Percentiles rank a stretch among this genome's conserved stretches.
Evolutionary conservation across 2,797 vertebrate genomes (phyloP).

Genomic region (Euphonia xanthogaster): DNA sequence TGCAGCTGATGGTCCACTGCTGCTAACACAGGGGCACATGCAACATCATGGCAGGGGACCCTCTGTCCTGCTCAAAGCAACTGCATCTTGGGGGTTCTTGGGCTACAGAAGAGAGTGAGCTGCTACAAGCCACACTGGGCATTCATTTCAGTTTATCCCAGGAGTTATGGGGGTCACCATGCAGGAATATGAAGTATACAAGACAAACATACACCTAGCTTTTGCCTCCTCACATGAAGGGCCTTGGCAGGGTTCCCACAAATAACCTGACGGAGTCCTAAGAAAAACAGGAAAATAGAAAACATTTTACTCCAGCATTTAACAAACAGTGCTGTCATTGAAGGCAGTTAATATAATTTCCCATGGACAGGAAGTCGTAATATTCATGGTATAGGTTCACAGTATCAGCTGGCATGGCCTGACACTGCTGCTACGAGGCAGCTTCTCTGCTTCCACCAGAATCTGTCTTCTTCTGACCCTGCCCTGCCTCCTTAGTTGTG

Average conservation of each 20-base stretch:
- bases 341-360: background rate
- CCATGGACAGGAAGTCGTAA: background rate
- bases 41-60: background rate
- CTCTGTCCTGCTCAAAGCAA: background rate
- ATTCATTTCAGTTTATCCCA: background rate
- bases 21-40: background rate
- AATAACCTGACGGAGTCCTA: constrained; percentile 85
- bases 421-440: background rate
- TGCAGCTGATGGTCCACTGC: background rate
- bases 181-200: background rate
- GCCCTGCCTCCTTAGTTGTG: background rate
- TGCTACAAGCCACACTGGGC: background rate
- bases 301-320: background rate
- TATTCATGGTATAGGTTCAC: background rate
- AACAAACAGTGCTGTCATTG: background rate
- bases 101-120: background rate
- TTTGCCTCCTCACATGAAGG: constrained; percentile 80
- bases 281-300: background rate
- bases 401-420: background rate
- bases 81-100: background rate
- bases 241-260: constrained; percentile 92
- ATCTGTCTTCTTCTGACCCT: background rate
- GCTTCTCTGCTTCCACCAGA: background rate
- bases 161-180: background rate
- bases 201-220: constrained; percentile 76